These are phyloP conservation scores for Isoperla grammatica DNA, from an alignment of 2,888 invertebrate species.

Conservation along the genomic window DNA sequence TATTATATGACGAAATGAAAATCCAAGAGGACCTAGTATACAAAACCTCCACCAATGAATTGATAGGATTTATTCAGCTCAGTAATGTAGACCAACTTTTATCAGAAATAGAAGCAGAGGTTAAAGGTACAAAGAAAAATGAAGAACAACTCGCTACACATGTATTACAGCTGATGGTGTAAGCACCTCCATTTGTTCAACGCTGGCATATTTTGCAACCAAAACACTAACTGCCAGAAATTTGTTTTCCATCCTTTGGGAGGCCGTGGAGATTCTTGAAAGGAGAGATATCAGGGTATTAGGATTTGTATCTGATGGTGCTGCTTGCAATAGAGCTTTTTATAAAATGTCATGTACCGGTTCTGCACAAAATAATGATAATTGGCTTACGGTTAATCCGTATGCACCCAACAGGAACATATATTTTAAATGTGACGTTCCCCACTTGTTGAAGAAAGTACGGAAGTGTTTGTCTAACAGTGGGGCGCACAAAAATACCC, in stretches of 20 bases:
- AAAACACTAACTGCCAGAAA: not conserved
- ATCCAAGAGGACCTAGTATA: slow-evolving; percentile 2
- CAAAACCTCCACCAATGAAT: not conserved
- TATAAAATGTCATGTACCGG: not conserved
- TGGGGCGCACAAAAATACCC: not conserved
- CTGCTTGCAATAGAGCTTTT: not conserved
- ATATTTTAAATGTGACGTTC: not conserved
- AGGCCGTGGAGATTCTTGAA: not conserved
- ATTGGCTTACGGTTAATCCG: not conserved
- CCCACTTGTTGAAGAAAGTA: not conserved
- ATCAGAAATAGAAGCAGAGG: not conserved
- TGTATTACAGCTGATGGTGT: not conserved
- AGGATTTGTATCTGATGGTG: slow-evolving; percentile 4
- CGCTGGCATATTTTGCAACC: slow-evolving; percentile 1
- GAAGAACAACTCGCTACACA: not conserved
- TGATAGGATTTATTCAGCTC: not conserved
- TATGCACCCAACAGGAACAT: not conserved
- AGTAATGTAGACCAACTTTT: slow-evolving; percentile 6
- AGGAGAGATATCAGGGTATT: not conserved
- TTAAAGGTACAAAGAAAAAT: not conserved
- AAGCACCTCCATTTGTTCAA: not conserved
- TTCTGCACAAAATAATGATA: not conserved
- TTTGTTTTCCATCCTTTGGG: not conserved
- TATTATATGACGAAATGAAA: not conserved
- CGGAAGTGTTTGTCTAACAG: not conserved